A percentile compares a stretch with the other conserved stretches of the same genome.
Conservation (phyloP, 2,888 invertebrate species). For the Chalcosyrphus nemorum region DNA sequence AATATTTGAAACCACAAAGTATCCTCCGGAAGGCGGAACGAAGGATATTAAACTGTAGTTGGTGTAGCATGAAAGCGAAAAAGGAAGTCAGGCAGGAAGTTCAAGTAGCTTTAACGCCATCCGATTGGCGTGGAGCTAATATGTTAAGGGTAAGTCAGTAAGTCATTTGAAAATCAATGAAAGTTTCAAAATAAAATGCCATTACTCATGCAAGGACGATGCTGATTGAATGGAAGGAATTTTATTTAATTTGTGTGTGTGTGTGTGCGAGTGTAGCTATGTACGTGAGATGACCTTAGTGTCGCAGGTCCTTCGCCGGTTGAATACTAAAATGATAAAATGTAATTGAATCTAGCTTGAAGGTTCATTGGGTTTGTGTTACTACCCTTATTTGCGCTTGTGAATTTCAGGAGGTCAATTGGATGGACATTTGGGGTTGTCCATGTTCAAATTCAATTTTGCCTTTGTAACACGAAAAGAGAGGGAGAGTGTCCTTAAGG, state of each 20-base stretch:
- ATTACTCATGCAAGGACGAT: constrained; percentile 44
- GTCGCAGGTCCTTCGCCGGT: neutral
- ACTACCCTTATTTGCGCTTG: neutral
- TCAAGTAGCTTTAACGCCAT: neutral
- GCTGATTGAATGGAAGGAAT: constrained; percentile 5
- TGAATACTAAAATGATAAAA: constrained; percentile 24
- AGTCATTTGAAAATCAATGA: constrained; percentile 3
- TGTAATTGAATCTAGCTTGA: constrained; percentile 42
- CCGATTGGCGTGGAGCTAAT: neutral
- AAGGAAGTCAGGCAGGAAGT: neutral
- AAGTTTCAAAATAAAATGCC: neutral
- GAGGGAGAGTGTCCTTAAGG: neutral
- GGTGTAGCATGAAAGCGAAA: neutral
- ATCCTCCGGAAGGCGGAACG: constrained; percentile 18
- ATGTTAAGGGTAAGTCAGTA: neutral
- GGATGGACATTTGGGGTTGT: constrained; percentile 6
- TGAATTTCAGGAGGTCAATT: constrained; percentile 7
- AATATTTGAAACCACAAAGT: constrained; percentile 5
- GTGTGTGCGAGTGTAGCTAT: too few relatives aligned
- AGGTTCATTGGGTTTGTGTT: constrained; percentile 40
- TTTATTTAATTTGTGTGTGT: neutral
- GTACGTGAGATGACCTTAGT: neutral
- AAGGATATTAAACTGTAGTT: neutral
- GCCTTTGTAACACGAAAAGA: neutral
- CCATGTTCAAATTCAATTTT: constrained; percentile 30